Evolutionary conservation across 30 jellyfish, hydroid and myxozoan genomes (phyloP), one percentile per base, ranked within the genome.

Genomic region (Turritopsis rubra): DNA sequence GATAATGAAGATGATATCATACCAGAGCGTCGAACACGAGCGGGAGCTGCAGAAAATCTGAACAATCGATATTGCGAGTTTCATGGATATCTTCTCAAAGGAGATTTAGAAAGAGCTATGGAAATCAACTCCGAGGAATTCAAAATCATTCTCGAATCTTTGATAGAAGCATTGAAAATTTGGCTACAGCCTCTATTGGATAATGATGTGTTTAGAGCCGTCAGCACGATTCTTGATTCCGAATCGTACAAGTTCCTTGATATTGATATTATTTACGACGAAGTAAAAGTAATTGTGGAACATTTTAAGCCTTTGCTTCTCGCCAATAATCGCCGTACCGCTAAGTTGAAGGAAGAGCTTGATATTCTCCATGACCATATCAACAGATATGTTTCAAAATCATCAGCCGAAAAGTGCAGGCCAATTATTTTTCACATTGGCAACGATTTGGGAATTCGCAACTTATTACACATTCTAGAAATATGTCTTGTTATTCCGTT

Each of bases 11-110:
- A 75, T 24, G 83, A 75, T 0, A 3, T 28, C 80, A n/a, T 53
- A 8, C 52, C 86, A 21, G 77, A 68, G 21, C 22, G 1, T 68
- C 77, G 19, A 68, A 68, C 77, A 68, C 77, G 77, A 68, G 77
- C 1, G 21, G 31, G 16, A 9, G 77, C 30, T 68, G 77, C 77
- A 68, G 77, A 9, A 68, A 68, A 68, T 19, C 77, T 22, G 31
- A 68, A 68, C 21, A 68, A 68, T 68, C 23, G 19, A 0, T 23
- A 8, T n/a, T 23, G 31, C 8, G 28, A n/a, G 22, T 68, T 68
- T 19, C 77, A 68, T 68, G 77, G 77, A 8, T 68, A 68, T 27
- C 77, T 68, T 23, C 30, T 68, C 28, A 68, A 68, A 7, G 77
- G 77, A 19, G 19, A 22, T 1, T 23, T 68, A 68, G 0, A 68